phyloP scores from a whole-genome alignment of 2,113 vertebrate species.

The Dicrurus megarhynchus region DNA sequence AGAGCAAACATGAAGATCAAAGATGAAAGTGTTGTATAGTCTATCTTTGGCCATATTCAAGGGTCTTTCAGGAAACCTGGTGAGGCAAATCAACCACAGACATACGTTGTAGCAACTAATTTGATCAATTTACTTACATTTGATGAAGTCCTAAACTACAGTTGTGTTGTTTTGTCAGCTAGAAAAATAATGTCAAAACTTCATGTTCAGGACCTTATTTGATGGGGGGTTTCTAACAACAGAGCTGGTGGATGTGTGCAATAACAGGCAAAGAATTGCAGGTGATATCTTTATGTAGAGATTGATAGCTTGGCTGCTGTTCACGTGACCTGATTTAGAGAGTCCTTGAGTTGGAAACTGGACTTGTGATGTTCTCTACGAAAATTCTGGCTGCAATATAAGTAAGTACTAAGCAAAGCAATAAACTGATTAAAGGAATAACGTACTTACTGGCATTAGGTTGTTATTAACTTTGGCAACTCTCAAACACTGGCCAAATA shows the following conservation, averaged over 20 bases:
- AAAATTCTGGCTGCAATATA: background rate
- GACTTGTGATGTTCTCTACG: background rate
- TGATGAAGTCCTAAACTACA: background rate
- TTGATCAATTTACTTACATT: background rate
- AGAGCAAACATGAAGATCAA: background rate
- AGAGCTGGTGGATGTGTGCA: background rate
- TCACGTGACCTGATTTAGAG: background rate
- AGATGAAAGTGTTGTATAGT: background rate
- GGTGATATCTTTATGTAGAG: background rate
- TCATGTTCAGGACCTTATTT: background rate
- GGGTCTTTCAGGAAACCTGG: background rate
- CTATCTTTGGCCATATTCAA: background rate
- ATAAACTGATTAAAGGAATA: constrained; percentile 2
- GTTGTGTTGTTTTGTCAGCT: background rate
- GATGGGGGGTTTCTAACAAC: background rate
- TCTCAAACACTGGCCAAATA: background rate
- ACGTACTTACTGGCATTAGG: background rate
- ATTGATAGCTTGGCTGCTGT: background rate
- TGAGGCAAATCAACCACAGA: background rate
- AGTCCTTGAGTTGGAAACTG: background rate
- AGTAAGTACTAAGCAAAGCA: background rate
- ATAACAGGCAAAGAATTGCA: background rate
- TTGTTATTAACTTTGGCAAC: background rate
- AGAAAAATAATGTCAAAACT: background rate
- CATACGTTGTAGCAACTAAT: background rate